Conservation (phyloP, 2,888 invertebrate species). For the Congeria kusceri region DNA sequence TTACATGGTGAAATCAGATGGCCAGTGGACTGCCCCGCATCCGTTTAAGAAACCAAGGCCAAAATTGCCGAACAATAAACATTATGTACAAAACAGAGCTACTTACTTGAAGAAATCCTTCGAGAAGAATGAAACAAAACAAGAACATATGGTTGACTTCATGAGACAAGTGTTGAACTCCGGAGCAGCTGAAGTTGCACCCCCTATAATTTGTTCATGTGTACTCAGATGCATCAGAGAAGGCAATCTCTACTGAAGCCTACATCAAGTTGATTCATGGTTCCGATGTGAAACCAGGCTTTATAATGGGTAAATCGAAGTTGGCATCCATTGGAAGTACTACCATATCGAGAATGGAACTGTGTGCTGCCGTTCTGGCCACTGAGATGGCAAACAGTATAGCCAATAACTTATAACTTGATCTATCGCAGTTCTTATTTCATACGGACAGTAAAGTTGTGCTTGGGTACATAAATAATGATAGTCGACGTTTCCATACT, state of each 20-base stretch:
- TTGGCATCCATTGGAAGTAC: slow-evolving; percentile 52
- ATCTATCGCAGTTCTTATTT: slow-evolving; percentile 19
- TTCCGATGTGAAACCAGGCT: slow-evolving; percentile 24
- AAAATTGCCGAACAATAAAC: slow-evolving; percentile 25
- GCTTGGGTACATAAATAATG: slow-evolving; percentile 60
- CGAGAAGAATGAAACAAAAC: slow-evolving; percentile 11
- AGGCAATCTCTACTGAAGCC: slow-evolving; percentile 49
- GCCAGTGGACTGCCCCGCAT: slow-evolving; percentile 33
- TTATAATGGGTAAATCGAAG: slow-evolving; percentile 63
- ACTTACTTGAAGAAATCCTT: slow-evolving; percentile 10
- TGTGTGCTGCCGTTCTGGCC: slow-evolving; percentile 62
- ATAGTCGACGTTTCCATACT: slow-evolving; percentile 53
- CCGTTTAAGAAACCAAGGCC: slow-evolving; percentile 22
- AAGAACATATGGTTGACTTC: slow-evolving; percentile 13
- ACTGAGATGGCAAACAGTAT: slow-evolving; percentile 47
- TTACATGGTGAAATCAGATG: slow-evolving; percentile 15
- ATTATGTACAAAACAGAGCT: slow-evolving; percentile 8
- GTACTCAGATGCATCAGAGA: background rate
- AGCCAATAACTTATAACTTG: slow-evolving; percentile 33
- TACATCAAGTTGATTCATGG: slow-evolving; percentile 44
- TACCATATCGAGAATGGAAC: slow-evolving; percentile 65
- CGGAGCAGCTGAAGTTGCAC: slow-evolving; percentile 40
- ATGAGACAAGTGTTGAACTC: slow-evolving; percentile 28
- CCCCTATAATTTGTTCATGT: slow-evolving; percentile 13
- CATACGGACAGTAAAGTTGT: slow-evolving; percentile 61